Conservation (phyloP, 2,888 invertebrate species). For the Drosophila ezoana region DNA sequence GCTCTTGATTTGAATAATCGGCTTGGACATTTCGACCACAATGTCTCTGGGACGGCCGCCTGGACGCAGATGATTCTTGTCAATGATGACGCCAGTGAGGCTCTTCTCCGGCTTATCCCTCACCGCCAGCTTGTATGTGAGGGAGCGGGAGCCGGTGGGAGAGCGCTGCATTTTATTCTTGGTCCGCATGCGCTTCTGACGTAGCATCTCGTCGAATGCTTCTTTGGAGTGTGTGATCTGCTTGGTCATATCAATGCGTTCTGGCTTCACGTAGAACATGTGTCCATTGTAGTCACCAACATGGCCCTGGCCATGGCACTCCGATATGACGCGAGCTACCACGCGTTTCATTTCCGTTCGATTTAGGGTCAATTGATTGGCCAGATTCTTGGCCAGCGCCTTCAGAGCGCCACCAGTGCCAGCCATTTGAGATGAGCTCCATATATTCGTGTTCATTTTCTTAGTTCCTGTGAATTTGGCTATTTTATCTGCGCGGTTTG, state of each 20-base stretch:
- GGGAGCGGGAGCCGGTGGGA: not conserved
- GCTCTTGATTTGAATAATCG: not conserved
- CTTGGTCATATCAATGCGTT: slow-evolving; percentile 52
- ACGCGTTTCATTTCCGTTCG: slow-evolving; percentile 49
- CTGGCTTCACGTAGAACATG: slow-evolving; percentile 58
- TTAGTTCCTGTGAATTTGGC: slow-evolving; percentile 8
- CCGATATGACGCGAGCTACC: slow-evolving; percentile 61
- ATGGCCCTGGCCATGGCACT: slow-evolving; percentile 47
- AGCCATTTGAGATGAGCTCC: slow-evolving; percentile 51
- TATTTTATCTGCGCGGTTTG: slow-evolving; percentile 1
- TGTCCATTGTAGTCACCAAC: slow-evolving; percentile 57
- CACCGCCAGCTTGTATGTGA: slow-evolving; percentile 14
- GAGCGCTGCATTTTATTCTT: not conserved
- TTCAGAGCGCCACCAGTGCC: slow-evolving; percentile 59
- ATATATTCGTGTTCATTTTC: slow-evolving; percentile 47
- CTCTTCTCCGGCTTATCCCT: slow-evolving; percentile 8
- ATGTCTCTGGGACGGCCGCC: slow-evolving; percentile 21
- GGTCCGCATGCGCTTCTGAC: slow-evolving; percentile 6
- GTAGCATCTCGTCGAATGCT: slow-evolving; percentile 59
- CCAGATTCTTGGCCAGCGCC: slow-evolving; percentile 60
- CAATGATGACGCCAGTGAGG: slow-evolving; percentile 41
- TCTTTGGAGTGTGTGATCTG: slow-evolving; percentile 64
- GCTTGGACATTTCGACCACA: slow-evolving; percentile 8
- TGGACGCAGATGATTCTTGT: slow-evolving; percentile 29
- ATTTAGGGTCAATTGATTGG: slow-evolving; percentile 51